Evolutionary conservation across 2,797 vertebrate species (phyloP).

Genomic region (Carduelis carduelis): DNA sequence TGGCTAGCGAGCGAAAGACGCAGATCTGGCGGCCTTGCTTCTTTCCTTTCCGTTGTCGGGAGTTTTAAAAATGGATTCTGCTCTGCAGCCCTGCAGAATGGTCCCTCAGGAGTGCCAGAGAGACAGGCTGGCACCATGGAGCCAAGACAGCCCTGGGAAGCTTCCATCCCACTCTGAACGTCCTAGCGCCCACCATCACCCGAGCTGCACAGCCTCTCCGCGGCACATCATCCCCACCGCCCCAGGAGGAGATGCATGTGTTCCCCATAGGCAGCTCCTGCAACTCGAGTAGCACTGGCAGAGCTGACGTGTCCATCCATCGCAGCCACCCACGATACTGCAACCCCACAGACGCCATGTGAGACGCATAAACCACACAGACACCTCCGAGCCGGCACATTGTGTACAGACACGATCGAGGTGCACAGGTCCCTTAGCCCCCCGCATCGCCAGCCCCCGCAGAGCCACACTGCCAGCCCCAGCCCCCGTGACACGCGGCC

Average conservation of each 20-base stretch:
- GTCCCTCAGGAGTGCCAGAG: constrained; percentile 71
- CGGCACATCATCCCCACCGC: constrained; percentile 71
- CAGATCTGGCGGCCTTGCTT: constrained; percentile 62
- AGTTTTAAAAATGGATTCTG: constrained; percentile 71
- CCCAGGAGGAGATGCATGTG: constrained; percentile 71
- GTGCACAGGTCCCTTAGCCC: constrained; percentile 55
- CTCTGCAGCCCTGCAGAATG: constrained; percentile 71
- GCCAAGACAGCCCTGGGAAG: constrained; percentile 70
- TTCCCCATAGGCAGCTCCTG: constrained; percentile 72
- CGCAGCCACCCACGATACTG: constrained; percentile 69
- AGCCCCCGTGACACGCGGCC: not conserved
- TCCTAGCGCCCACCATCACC: constrained; percentile 70
- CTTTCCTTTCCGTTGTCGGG: constrained; percentile 64
- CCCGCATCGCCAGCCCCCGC: not conserved
- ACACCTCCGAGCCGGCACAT: constrained; percentile 65
- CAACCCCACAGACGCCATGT: constrained; percentile 69
- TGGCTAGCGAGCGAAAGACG: not conserved
- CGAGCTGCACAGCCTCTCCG: constrained; percentile 71
- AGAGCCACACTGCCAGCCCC: constrained; percentile 16
- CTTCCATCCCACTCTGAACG: constrained; percentile 69
- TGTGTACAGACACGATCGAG: constrained; percentile 36
- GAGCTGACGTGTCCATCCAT: constrained; percentile 65
- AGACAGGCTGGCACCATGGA: constrained; percentile 72
- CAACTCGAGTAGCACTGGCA: constrained; percentile 67
- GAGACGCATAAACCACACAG: constrained; percentile 66